Conservation (phyloP, 2,888 invertebrate species). For the Microctonus hyperodae region DNA sequence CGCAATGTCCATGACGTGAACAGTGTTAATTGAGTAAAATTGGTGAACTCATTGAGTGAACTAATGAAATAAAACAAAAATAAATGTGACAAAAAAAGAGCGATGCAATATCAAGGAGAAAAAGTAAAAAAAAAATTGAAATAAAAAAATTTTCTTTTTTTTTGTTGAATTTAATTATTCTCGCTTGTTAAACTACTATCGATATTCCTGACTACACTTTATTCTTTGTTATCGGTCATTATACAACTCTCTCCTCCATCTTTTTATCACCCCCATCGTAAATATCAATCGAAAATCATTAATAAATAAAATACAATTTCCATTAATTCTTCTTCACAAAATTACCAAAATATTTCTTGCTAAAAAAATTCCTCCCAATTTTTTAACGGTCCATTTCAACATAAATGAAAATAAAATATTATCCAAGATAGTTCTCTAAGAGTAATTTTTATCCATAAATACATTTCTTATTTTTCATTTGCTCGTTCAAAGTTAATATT, state of each 20-base stretch:
- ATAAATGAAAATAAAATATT: too few species aligned
- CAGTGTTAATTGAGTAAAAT: conserved; percentile 58
- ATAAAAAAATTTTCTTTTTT: too few species aligned
- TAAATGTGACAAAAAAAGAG: neutral
- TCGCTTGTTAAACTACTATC: neutral
- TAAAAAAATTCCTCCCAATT: too few species aligned
- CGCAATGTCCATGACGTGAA: conserved; percentile 50
- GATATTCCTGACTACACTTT: neutral
- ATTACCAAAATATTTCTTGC: too few species aligned
- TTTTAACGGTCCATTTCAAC: too few species aligned
- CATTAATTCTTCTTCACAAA: neutral
- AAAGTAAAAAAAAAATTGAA: neutral
- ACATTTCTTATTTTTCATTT: too few species aligned
- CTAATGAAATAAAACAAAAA: neutral
- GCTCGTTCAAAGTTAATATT: too few species aligned
- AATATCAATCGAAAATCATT: neutral
- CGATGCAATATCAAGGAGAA: neutral
- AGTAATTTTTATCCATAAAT: too few species aligned
- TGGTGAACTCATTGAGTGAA: neutral
- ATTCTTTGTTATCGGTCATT: neutral
- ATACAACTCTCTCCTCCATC: neutral
- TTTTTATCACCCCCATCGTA: neutral
- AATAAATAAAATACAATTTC: neutral
- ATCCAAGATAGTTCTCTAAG: too few species aligned
- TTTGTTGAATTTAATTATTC: neutral